These are phyloP conservation scores for Galaxias olidus DNA, from an alignment of 2,797 vertebrate genomes.

Conservation along the genomic window DNA sequence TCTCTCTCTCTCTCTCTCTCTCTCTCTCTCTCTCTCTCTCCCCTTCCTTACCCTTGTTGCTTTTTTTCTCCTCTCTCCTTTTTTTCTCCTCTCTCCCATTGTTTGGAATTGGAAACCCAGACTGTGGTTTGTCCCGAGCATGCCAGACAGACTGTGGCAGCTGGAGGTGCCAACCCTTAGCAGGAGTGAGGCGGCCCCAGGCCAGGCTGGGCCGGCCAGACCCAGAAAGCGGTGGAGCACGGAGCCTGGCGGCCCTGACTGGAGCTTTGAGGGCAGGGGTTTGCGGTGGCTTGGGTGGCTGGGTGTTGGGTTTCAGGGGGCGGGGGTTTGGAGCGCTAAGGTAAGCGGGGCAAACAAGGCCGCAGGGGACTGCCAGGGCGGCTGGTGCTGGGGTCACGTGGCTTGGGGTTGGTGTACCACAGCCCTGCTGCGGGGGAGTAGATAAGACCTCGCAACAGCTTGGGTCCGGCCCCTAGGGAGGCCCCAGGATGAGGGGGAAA, in stretches of 20 bases:
- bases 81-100: not conserved
- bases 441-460: slow-evolving; percentile 14
- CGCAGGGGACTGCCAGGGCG: not conserved
- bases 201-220: slow-evolving; percentile 1
- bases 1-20: not conserved
- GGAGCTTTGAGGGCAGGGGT: not conserved
- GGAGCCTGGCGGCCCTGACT: not conserved
- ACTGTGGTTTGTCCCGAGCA: not conserved
- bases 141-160: not conserved
- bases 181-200: not conserved
- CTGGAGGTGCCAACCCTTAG: slow-evolving; percentile 6
- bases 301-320: not conserved
- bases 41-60: not conserved
- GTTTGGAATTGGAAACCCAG: not conserved
- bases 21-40: not conserved
- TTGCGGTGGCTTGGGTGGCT: not conserved
- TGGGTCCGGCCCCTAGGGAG: slow-evolving; percentile 10
- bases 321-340: not conserved
- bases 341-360: not conserved
- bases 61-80: not conserved
- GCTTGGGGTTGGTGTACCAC: not conserved
- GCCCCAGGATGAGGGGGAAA: slow-evolving; percentile 17
- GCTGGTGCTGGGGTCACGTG: not conserved
- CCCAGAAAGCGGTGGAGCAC: not conserved
- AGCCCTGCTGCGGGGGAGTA: slow-evolving; percentile 9